phyloP scores from a whole-genome alignment of 2,888 invertebrate genomes.

The Dexiosoma caninum region DNA sequence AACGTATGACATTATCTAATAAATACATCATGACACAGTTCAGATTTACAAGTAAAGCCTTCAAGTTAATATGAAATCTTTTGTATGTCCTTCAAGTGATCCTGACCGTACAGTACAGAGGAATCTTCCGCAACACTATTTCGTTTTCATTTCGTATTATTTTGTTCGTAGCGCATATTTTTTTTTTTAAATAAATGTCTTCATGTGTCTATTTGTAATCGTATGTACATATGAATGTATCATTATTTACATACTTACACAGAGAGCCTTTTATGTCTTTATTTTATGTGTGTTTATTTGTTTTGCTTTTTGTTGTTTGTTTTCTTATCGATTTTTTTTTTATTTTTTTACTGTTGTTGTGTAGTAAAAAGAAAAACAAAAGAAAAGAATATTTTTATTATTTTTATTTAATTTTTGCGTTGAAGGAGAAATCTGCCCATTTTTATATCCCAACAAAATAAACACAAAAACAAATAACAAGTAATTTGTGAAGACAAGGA shows the following conservation, averaged over 20 bases:
- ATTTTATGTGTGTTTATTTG: conserved; percentile 44
- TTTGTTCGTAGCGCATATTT: no score
- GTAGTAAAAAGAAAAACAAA: background rate
- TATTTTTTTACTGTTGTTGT: conserved; percentile 40
- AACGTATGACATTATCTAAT: no score
- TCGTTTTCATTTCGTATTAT: no score
- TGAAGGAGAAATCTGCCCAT: conserved; percentile 1
- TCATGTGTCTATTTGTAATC: background rate
- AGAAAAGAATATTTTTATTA: background rate
- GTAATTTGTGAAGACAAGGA: no score
- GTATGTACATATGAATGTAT: no score
- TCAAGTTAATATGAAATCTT: no score
- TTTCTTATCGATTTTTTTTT: conserved; percentile 40
- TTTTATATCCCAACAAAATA: background rate
- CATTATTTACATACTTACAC: background rate
- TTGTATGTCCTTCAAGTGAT: no score
- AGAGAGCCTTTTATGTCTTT: conserved; percentile 28
- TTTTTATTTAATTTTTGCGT: conserved; percentile 13
- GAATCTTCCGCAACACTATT: no score
- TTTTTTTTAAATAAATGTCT: background rate
- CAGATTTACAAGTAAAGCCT: background rate
- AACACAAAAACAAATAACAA: background rate
- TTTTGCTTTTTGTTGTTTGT: conserved; percentile 10
- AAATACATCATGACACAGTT: no score
- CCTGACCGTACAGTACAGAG: no score